Evolutionary conservation across 2,888 invertebrate species (phyloP), one percentile per base, ranked within the genome.

Genomic region (Thymelicus lineola): DNA sequence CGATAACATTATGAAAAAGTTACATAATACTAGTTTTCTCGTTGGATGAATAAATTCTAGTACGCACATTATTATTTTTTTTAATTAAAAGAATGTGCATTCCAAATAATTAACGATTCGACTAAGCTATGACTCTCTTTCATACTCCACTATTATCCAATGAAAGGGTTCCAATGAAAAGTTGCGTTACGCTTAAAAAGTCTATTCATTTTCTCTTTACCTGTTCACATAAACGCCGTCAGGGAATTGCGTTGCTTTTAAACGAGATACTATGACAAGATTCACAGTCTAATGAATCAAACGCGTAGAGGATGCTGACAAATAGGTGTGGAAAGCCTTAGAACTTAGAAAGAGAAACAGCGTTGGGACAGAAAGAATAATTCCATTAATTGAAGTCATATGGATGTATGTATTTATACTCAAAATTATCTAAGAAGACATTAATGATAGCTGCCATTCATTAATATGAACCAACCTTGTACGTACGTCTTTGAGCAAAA

Each of bases 251-350:
- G 50, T 17, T 17, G 6, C 17, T 50, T 50, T 50, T 17, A 15
- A 6, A 50, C 50, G 50, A 50, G 50, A 50, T 50, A 50, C 50
- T 1, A 50, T 50, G 50, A 42, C 42, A 12, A 50, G 50, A 17
- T 50, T 50, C 50, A 50, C 17, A 50, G 50, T 50, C 50, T 50
- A 50, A 50, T 50, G 50, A 50, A 17, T 50, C 50, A n/a, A 46
- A 42, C 42, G 42, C 17, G 48, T 50, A 15, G 7, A 46, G 46
- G 3, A 6, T 46, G 5, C 46, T 46, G n/a, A 46, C 42, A 42
- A 42, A 42, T 42, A 46, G 46, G 46, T n/a, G 46, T 46, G 46
- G 46, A n/a, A 46, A 46, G 6, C n/a, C 14, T 46, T n/a, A 46
- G 46, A 46, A 46, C n/a, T 28, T 46, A n/a, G n/a, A 5, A n/a